Base-by-base conservation (phyloP, 2,797 vertebrate genomes). In the Enteromius treurensis region DNA sequence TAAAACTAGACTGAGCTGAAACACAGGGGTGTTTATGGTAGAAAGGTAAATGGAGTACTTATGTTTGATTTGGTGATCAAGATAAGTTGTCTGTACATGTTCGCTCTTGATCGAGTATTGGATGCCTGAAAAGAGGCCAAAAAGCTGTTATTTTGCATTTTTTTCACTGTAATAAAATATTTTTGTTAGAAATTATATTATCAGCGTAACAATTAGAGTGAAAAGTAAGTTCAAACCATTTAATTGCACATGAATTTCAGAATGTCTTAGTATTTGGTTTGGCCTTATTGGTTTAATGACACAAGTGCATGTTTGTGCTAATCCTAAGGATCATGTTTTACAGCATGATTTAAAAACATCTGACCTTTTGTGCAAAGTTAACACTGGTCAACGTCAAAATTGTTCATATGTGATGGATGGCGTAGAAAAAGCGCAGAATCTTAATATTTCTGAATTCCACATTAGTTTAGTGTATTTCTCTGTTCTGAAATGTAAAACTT, bases 1-100 rank as follows among this genome's bases (percentile, higher is more conserved):
- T 87, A 79, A 87, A 85, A 17, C 10, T 45, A 42, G 42, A 51
- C 37, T 49, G 40, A 64, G 75, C 42, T 67, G 32, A 75, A 78
- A 80, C 75, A 74, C 71, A 64, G 26, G 26, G 60, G 26, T 7
- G 53, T 80, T 58, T 84, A 58, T 81, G 75, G 21, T 73, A 23
- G 34, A 69, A 37, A 55, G 10, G 34, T 6, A 45, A 70, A 70
- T 58, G 15, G 40, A 84, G 47, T 29, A 34, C 37, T 75, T 34
- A 23, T 4, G 26, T 32, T 51, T 32, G 19, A 21, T 74, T n/a
- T 3, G 11, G 32, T 58, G 32, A n/a, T 37, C 32, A 37, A 23
- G 49, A 75, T 37, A 14, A 55, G 11, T n/a, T 29, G 0, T 11
- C 29, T 51, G 15, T 32, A 51, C 29, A 51, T 19, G 45, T 51